Base-by-base conservation (phyloP, 1,140 invertebrate genomes). In the Brachionus rubens region DNA sequence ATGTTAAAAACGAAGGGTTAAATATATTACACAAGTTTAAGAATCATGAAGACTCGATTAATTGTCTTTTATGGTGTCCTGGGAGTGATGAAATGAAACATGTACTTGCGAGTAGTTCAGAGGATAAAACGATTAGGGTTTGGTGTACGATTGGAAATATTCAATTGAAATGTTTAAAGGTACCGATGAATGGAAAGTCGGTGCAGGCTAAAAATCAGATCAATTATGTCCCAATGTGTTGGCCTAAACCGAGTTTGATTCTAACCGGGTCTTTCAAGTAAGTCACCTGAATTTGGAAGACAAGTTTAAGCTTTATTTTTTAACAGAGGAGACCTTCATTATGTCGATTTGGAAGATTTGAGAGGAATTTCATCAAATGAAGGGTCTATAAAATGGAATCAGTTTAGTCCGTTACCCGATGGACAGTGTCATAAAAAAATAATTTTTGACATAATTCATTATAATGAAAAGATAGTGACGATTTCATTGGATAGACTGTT, bases 251-350 rank as follows among this genome's bases (percentile, higher is more conserved):
- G 12, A 72, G 50, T 30, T 24, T 72, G 24, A 50, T 72, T 19
- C 9, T 72, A 30, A 50, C 46, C 16, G 68, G 68, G 24, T 72
- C 68, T 12, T 72, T 72, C 12, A 72, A 72, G 65, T 70, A 70
- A 1, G 24, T 16, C 16, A n/a, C n/a, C n/a, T 40, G 14, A 16
- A 12, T n/a, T 21, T 48, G 3, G 16, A 48, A 48, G 16, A n/a
- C 6, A 48, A 16, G 7, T 48, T 6, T 48, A 21, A 52, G 19
- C 2, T 33, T 36, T 59, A 33, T 33, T 59, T 59, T 5, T 5
- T 59, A 2, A n/a, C 3, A 59, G 54, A 28, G 59, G 59, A 3
- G 59, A 65, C 6, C 19, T 65, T 16, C 24, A n/a, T 28, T 65
- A 24, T 43, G 24, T 43, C 43, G 59, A 65, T 43, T 65, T 65